Base-by-base conservation (phyloP, 1,140 invertebrate species). In the Microvelia longipes region DNA sequence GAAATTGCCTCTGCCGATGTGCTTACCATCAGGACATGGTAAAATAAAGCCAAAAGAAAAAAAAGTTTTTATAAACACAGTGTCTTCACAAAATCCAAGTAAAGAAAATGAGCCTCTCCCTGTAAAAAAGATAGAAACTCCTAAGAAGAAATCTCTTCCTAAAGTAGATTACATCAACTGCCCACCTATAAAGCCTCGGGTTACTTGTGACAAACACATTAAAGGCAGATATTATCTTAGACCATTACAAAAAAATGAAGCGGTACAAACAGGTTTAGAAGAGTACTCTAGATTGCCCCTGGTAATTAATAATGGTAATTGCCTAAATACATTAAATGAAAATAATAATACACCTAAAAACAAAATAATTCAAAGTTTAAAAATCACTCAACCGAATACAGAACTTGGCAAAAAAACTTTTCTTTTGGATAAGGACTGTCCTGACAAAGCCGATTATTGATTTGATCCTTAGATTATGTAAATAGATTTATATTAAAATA, bases 1-100 rank as follows among this genome's bases (percentile, higher is more conserved):
- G 75, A 85, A 83, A 15, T 81, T 86, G 73, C 83, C 88, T 0
- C 84, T 85, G 70, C 88, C 89, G 0, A 78, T 84, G 19, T 90
- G 89, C 75, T 79, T 80, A 25, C 85, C 86, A 0, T 64, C 60
- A n/a, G 69, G 69, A 11, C 64, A 64, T 5, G 69, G 60, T 2
- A 28, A 60, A n/a, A 28, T 61, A 14, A 35, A 28, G n/a, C 50
- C 60, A 2, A 63, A 25, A 63, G 25, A 19, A 13, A 28, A 60
- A 1, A 50, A 50, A 5, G 28, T 69, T n/a, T 60, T 2, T 1
- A 69, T 19, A 2, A 24, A 14, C 19, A 19, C 27, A 28, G 29
- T 29, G 28, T 61, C 68, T 11, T 29, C 30, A 0, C 61, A 29
- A 24, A 29, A 26, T 1, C 30, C 30, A 15, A 68, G 64, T 24